Conservation (phyloP, 1,140 invertebrate genomes). For the Eurytemora carolleeae region DNA sequence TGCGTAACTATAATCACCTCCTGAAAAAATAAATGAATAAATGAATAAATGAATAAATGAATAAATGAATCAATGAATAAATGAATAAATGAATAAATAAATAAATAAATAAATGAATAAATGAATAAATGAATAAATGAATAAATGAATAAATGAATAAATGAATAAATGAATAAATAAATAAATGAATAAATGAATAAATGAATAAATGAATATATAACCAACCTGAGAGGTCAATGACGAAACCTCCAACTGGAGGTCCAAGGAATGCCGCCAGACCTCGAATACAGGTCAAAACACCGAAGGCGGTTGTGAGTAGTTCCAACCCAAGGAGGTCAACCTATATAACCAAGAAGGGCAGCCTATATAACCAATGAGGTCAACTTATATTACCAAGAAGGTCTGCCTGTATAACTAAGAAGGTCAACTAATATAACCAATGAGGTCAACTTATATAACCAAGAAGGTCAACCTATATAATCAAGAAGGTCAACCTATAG, state of each 20-base stretch:
- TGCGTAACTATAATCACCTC: neutral
- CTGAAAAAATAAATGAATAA: neutral
- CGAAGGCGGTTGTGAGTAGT: conserved; percentile 36
- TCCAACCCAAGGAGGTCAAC: conserved; percentile 36
- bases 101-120: neutral
- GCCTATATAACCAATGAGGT: too few relatives aligned
- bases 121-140: neutral
- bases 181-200: neutral
- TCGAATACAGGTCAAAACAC: conserved; percentile 32
- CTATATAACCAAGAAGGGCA: conserved; percentile 33
- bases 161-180: neutral
- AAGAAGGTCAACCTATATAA: too few relatives aligned
- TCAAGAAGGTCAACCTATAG: too few relatives aligned
- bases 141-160: neutral
- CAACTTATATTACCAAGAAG: too few relatives aligned
- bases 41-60: neutral
- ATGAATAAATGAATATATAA: neutral
- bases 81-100: neutral
- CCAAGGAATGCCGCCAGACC: conserved; percentile 34
- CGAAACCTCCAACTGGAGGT: conserved; percentile 36
- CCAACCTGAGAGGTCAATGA: neutral
- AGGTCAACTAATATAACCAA: too few relatives aligned
- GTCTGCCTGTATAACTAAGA: too few relatives aligned
- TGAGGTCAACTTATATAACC: too few relatives aligned
- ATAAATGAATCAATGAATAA: neutral